phyloP scores from a whole-genome alignment of 2,888 invertebrate genomes.

The Escarpia spicata region DNA sequence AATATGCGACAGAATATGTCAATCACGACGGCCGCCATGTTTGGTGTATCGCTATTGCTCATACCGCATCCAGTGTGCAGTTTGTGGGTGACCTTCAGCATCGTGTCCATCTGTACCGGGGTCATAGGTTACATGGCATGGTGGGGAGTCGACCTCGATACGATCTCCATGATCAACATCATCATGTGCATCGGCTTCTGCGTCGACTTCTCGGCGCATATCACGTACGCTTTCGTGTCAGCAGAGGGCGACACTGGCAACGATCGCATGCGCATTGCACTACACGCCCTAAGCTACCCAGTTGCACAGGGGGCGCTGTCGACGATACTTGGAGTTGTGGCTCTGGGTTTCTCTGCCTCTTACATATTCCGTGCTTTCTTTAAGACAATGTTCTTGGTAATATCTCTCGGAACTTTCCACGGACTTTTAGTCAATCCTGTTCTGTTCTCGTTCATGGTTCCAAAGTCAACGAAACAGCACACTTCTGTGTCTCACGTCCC shows the following conservation, averaged over 20 bases:
- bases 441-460: conserved; percentile 23
- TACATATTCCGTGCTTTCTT: conserved; percentile 35
- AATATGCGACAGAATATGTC: conserved; percentile 80
- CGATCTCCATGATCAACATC: conserved; percentile 93
- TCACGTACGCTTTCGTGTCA: conserved; percentile 94
- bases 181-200: conserved; percentile 98
- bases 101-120: conserved; percentile 91
- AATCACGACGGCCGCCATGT: conserved; percentile 91
- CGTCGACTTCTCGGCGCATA: conserved; percentile 94
- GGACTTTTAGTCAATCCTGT: conserved; percentile 32
- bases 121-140: conserved; percentile 96
- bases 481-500: too few relatives aligned
- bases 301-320: conserved; percentile 91
- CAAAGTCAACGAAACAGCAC: neutral
- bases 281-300: conserved; percentile 88
- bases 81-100: conserved; percentile 93
- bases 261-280: conserved; percentile 83
- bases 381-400: conserved; percentile 34
- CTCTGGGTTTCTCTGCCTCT: conserved; percentile 27
- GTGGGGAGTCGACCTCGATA: conserved; percentile 85
- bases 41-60: conserved; percentile 90
- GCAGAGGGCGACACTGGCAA: conserved; percentile 81
- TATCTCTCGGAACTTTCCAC: conserved; percentile 31
- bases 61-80: conserved; percentile 92
- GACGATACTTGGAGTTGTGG: conserved; percentile 67